Evolutionary conservation across 2,113 vertebrate species (phyloP).

Genomic region (Symphodus melops): DNA sequence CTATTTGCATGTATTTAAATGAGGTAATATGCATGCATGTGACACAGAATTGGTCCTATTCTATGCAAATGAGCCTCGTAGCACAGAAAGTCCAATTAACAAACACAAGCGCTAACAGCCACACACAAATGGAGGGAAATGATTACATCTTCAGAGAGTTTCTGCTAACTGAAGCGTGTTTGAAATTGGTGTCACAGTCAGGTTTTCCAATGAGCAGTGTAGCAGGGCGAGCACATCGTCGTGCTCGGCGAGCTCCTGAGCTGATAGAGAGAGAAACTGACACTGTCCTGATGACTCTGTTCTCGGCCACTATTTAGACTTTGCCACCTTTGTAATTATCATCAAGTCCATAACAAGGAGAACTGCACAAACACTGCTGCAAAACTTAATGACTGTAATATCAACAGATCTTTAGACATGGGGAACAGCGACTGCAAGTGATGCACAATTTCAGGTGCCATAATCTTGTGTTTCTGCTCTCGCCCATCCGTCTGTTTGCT

Average conservation of each 20-base stretch:
- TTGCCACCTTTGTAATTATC: background rate
- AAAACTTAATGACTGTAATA: background rate
- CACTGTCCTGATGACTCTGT: background rate
- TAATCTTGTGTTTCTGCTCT: background rate
- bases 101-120: background rate
- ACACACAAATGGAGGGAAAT: background rate
- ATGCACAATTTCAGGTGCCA: background rate
- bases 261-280: background rate
- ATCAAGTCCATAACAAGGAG: background rate
- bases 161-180: background rate
- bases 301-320: background rate
- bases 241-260: background rate
- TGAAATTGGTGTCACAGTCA: background rate
- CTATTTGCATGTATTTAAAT: background rate
- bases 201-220: background rate
- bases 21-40: background rate
- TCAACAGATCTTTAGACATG: background rate
- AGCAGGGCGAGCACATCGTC: background rate
- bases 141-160: background rate
- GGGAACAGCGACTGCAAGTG: background rate
- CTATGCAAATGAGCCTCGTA: constrained; percentile 5
- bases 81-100: background rate
- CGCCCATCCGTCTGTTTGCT: too few relatives aligned
- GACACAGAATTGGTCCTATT: background rate
- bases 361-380: background rate